Percentiles rank a stretch among this genome's conserved stretches.
These are phyloP conservation scores for Lycodopsis pacificus DNA, from an alignment of 2,797 vertebrate species.

Conservation along the genomic window DNA sequence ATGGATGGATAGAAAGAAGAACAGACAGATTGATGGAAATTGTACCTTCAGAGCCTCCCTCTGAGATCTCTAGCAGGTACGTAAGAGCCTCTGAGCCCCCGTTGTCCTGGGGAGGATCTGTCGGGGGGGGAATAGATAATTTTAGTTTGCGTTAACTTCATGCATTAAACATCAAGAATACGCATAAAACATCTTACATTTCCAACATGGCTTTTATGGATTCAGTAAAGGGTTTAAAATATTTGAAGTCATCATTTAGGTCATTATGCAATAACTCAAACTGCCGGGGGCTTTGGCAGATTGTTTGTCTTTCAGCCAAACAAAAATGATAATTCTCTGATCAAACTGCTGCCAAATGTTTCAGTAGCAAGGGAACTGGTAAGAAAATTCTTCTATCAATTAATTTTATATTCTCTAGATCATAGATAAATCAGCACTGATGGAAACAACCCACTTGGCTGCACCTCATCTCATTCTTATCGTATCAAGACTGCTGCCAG, in stretches of 20 bases:
- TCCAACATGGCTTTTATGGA: neutral
- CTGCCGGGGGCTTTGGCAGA: neutral
- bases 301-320: neutral
- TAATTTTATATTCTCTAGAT: neutral
- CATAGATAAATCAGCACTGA: neutral
- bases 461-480: neutral
- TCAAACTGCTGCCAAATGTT: neutral
- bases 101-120: slow-evolving; percentile 95
- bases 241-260: neutral
- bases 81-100: slow-evolving; percentile 95
- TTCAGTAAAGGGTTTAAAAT: neutral
- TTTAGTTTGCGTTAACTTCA: slow-evolving; percentile 7
- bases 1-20: neutral
- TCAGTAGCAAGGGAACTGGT: neutral
- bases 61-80: slow-evolving; percentile 94
- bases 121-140: slow-evolving; percentile 11
- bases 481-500: neutral
- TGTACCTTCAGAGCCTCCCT: slow-evolving; percentile 93
- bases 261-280: neutral
- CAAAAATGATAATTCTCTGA: slow-evolving; percentile 5
- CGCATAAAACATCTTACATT: neutral
- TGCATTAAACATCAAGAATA: neutral
- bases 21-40: neutral
- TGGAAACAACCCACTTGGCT: neutral
- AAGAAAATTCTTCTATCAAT: neutral